Evolutionary conservation across 2,888 invertebrate species (phyloP).

Genomic region (Polylopha cassiicola): DNA sequence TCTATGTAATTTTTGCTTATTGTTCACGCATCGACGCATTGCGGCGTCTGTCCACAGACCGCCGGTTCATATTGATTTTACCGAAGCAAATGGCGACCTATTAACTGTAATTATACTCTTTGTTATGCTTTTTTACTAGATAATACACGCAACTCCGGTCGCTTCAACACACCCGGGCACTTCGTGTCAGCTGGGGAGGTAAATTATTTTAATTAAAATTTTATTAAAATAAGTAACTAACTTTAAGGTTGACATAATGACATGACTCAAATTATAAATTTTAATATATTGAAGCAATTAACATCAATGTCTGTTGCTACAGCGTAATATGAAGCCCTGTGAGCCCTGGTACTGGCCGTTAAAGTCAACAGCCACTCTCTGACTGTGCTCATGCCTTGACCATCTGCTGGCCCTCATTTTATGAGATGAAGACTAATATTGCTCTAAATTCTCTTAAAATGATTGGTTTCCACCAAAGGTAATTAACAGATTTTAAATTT

Average conservation of each 20-base stretch:
- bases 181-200: conserved; percentile 51
- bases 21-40: too few relatives aligned
- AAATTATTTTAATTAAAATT: conserved; percentile 25
- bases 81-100: too few relatives aligned
- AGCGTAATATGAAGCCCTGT: conserved; percentile 47
- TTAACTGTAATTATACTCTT: too few relatives aligned
- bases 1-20: too few relatives aligned
- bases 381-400: conserved; percentile 43
- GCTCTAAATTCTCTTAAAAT: conserved; percentile 37
- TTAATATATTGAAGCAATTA: conserved; percentile 15
- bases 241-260: background rate
- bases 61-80: too few relatives aligned
- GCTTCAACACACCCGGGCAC: conserved; percentile 48
- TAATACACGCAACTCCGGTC: conserved; percentile 49
- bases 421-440: conserved; percentile 30
- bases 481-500: conserved; percentile 20
- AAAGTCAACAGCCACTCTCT: conserved; percentile 57
- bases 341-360: conserved; percentile 49
- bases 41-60: background rate
- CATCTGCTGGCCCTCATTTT: conserved; percentile 40
- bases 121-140: conserved; percentile 24
- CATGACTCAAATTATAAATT: background rate
- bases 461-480: conserved; percentile 41
- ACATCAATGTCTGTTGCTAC: conserved; percentile 46
- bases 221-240: conserved; percentile 8